These are phyloP conservation scores for Drosophila mayaguana DNA, from an alignment of 2,888 invertebrate genomes.

Conservation along the genomic window DNA sequence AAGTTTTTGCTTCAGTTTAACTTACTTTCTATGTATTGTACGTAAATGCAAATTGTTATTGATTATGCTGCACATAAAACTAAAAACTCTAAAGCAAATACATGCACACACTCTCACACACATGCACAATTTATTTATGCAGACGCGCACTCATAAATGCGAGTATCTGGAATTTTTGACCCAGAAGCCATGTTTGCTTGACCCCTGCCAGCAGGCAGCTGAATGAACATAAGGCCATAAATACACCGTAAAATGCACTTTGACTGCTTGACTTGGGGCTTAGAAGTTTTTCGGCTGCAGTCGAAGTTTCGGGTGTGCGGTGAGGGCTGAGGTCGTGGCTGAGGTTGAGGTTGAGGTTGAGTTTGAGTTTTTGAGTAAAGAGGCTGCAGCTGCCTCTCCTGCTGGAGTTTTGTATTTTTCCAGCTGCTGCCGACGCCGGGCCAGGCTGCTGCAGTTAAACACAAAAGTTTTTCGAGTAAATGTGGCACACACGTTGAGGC, in stretches of 20 bases:
- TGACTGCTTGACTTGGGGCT: constrained; percentile 76
- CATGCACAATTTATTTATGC: not conserved
- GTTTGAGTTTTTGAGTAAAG: constrained; percentile 4
- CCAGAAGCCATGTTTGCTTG: constrained; percentile 28
- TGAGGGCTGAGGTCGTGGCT: constrained; percentile 10
- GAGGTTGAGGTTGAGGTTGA: constrained; percentile 7
- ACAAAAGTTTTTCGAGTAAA: constrained; percentile 45
- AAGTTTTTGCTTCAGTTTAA: constrained; percentile 25
- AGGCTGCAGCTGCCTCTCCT: constrained; percentile 18
- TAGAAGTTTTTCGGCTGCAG: constrained; percentile 36
- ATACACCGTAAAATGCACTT: constrained; percentile 69
- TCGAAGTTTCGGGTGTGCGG: constrained; percentile 17
- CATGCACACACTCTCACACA: constrained; percentile 2
- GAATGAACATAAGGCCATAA: constrained; percentile 46
- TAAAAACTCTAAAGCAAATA: constrained; percentile 12
- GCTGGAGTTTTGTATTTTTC: constrained; percentile 54
- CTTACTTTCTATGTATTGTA: constrained; percentile 21
- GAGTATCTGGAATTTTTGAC: constrained; percentile 46
- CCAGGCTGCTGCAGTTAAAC: constrained; percentile 63
- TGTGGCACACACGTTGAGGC: constrained; percentile 24
- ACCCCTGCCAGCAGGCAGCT: constrained; percentile 11
- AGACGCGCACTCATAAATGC: constrained; percentile 43
- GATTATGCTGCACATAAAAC: constrained; percentile 68
- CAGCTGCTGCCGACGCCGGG: constrained; percentile 49
- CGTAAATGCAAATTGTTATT: constrained; percentile 79